Evolutionary conservation across 2,888 invertebrate genomes (phyloP), one percentile per base, ranked within the genome.

Genomic region (Apocheima hispidaria): DNA sequence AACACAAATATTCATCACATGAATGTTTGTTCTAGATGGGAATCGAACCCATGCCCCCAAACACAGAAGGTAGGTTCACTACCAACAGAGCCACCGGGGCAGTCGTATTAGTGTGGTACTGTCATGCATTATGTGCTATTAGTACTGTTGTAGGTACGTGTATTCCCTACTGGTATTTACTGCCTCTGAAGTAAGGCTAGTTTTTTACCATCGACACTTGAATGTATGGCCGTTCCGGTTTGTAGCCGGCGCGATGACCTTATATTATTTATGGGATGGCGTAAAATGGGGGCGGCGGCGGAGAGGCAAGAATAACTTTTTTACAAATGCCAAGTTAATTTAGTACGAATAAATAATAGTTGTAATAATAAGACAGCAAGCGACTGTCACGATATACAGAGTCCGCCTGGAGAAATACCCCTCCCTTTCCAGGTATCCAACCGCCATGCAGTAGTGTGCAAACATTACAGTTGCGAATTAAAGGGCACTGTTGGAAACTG

Each of bases 191-290:
- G 83, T 84, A 77, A 79, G 82, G 79, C 84, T 80, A 81, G 84
- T 87, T 90, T 88, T 88, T 90, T 83, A 79, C 75, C 61, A 62
- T 62, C 61, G 61, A 62, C 61, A 57, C 84, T 87, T 84, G 84
- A 84, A 81, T 83, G 83, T 85, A 85, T 79, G 80, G 78, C 75
- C 86, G 92, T 92, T 92, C 92, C 92, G 91, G 92, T 90, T 90
- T 86, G 88, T 86, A 83, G 88, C 86, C 80, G 79, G 92, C 88
- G 82, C 92, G 86, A 91, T 91, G 92, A 92, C 90, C 92, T 86
- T 89, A 86, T 83, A 87, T 88, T 83, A 84, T 87, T 87, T 82
- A 85, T 78, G 72, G 74, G 69, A 59, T 73, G 83, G 81, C 62
- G 33, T 70, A 82, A 83, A 70, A 63, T 66, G 66, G 57, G 51